phyloP scores from a whole-genome alignment of 2,888 invertebrate species.

The Dryococelus australis region DNA sequence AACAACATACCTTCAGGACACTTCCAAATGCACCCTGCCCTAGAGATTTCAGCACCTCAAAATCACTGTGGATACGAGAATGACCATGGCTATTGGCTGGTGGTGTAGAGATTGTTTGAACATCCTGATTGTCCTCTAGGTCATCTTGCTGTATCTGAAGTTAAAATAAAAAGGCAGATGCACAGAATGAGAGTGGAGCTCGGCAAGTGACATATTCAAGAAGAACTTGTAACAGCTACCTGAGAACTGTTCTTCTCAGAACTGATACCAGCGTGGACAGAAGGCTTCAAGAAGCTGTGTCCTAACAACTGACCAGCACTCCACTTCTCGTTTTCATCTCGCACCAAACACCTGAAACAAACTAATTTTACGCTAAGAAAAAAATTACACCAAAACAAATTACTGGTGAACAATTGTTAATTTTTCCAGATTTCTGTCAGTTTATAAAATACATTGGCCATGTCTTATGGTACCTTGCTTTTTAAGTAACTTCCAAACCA shows the following conservation, averaged over 20 bases:
- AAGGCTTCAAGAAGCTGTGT: conserved; percentile 74
- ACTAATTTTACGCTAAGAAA: not conserved
- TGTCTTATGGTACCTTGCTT: too few relatives aligned
- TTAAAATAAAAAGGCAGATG: conserved; percentile 27
- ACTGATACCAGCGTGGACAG: conserved; percentile 51
- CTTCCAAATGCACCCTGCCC: conserved; percentile 97
- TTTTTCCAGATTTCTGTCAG: too few relatives aligned
- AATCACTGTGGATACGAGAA: conserved; percentile 81
- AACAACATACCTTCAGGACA: conserved; percentile 80
- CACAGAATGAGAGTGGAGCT: too few relatives aligned
- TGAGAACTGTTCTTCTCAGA: not conserved
- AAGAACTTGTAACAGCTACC: not conserved
- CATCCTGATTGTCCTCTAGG: conserved; percentile 54
- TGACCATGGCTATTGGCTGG: conserved; percentile 60
- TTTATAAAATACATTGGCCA: too few relatives aligned
- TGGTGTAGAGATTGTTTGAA: conserved; percentile 53
- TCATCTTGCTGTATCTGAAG: conserved; percentile 46
- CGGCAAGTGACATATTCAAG: not conserved
- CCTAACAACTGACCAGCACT: conserved; percentile 78
- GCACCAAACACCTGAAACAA: conserved; percentile 68
- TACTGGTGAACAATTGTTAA: too few relatives aligned
- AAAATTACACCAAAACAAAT: not conserved
- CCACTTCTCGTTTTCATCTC: conserved; percentile 75
- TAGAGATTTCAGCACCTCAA: conserved; percentile 80
- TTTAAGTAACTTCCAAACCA: too few relatives aligned